Evolutionary conservation across 1,140 invertebrate species (phyloP).

Genomic region (Latrodectus geometricus): DNA sequence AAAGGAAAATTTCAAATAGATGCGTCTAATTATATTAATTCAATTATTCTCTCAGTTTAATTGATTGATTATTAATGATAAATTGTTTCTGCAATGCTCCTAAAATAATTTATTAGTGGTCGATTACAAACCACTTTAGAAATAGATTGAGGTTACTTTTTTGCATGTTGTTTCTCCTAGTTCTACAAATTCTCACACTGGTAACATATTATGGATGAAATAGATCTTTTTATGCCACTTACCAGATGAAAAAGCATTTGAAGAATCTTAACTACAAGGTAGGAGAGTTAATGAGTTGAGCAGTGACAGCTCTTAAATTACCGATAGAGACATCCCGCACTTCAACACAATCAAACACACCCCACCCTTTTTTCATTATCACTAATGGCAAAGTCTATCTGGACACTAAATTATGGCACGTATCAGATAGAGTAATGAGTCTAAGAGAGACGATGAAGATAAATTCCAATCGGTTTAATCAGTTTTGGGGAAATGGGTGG

Average conservation of each 20-base stretch:
- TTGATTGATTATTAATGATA: no score
- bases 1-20: no score
- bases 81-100: no score
- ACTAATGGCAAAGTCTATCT: constrained; percentile 55
- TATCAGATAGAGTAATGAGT: constrained; percentile 54
- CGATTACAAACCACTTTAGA: no score
- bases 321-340: constrained; percentile 29
- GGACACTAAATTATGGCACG: constrained; percentile 51
- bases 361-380: constrained; percentile 60
- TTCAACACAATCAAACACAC: constrained; percentile 54
- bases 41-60: no score
- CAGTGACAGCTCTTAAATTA: constrained; percentile 49
- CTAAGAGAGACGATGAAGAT: constrained; percentile 22
- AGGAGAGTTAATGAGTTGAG: constrained; percentile 15
- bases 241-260: background rate
- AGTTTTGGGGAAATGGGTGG: constrained; percentile 25
- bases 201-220: background rate
- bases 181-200: no score
- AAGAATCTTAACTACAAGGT: background rate
- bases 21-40: no score
- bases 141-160: no score
- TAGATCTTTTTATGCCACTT: background rate
- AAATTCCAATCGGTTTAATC: constrained; percentile 44
- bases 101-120: no score
- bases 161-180: no score